Evolutionary conservation across 1,140 invertebrate species (phyloP).

Genomic region (Meteorus sp.): DNA sequence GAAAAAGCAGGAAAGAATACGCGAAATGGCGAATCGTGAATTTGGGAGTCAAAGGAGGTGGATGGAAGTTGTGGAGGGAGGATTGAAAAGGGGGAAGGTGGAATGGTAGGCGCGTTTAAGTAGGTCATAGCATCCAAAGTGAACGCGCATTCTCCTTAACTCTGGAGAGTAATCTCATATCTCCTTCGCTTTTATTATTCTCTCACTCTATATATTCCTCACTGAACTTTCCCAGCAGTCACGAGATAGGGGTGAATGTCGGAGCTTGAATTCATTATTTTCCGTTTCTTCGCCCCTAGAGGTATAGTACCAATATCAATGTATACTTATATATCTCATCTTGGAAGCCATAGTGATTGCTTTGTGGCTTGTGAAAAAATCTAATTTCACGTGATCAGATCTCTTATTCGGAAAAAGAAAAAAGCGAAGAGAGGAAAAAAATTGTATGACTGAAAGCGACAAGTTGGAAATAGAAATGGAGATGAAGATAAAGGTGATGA

Average conservation of each 20-base stretch:
- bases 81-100: slow-evolving; percentile 24
- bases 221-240: neutral
- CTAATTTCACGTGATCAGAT: neutral
- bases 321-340: slow-evolving; percentile 36
- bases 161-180: slow-evolving; percentile 6
- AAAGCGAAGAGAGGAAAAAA: too few relatives aligned
- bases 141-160: slow-evolving; percentile 28
- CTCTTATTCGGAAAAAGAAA: too few relatives aligned
- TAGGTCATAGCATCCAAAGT: slow-evolving; percentile 40
- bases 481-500: too few relatives aligned
- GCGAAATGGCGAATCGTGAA: slow-evolving; percentile 13
- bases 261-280: slow-evolving; percentile 47
- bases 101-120: slow-evolving; percentile 31
- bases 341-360: slow-evolving; percentile 30
- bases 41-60: neutral
- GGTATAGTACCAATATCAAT: neutral
- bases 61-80: neutral
- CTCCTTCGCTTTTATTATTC: slow-evolving; percentile 14
- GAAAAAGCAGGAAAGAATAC: slow-evolving; percentile 23
- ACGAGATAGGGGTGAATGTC: slow-evolving; percentile 24
- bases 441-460: too few relatives aligned
- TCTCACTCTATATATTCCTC: slow-evolving; percentile 8
- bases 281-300: slow-evolving; percentile 33
- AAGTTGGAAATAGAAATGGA: too few relatives aligned
- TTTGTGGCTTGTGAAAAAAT: too few relatives aligned